These are phyloP conservation scores for Orthosia incerta DNA, from an alignment of 2,888 invertebrate genomes.

Conservation along the genomic window DNA sequence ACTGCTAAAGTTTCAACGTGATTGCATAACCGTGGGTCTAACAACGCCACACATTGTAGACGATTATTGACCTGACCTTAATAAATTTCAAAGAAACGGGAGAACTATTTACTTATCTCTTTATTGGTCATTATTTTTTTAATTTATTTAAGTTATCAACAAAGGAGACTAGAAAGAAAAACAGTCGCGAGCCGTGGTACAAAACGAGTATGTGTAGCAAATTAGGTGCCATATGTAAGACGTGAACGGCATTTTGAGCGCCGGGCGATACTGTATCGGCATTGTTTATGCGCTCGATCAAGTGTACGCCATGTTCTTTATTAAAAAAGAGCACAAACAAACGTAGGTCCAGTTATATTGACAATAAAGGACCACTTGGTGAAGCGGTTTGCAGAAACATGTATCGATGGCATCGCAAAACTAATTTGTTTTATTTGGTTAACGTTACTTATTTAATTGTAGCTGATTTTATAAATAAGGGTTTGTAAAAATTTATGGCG, in stretches of 20 bases:
- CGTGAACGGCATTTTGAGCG: constrained; percentile 59
- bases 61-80: constrained; percentile 85
- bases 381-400: constrained; percentile 47
- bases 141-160: constrained; percentile 40
- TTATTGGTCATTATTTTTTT: constrained; percentile 50
- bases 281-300: constrained; percentile 54
- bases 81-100: constrained; percentile 76
- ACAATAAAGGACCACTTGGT: constrained; percentile 47
- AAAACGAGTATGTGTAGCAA: constrained; percentile 66
- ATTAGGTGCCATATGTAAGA: constrained; percentile 66
- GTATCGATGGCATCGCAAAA: constrained; percentile 50
- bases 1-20: constrained; percentile 83
- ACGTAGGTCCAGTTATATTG: constrained; percentile 50
- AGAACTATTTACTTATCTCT: constrained; percentile 64
- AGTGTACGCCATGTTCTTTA: constrained; percentile 57
- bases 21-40: constrained; percentile 84
- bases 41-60: constrained; percentile 79
- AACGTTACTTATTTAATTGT: constrained; percentile 56
- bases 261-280: constrained; percentile 54
- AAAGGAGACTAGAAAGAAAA: constrained; percentile 36
- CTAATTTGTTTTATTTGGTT: constrained; percentile 57
- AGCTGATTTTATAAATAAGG: constrained; percentile 48
- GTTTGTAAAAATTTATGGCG: constrained; percentile 43
- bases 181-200: constrained; percentile 32
- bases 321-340: constrained; percentile 51